A percentile compares a stretch with the other conserved stretches of the same genome.
These are phyloP conservation scores for Morbakka virulenta DNA, from an alignment of 30 jellyfish, hydroid and myxozoan species.

Conservation along the genomic window DNA sequence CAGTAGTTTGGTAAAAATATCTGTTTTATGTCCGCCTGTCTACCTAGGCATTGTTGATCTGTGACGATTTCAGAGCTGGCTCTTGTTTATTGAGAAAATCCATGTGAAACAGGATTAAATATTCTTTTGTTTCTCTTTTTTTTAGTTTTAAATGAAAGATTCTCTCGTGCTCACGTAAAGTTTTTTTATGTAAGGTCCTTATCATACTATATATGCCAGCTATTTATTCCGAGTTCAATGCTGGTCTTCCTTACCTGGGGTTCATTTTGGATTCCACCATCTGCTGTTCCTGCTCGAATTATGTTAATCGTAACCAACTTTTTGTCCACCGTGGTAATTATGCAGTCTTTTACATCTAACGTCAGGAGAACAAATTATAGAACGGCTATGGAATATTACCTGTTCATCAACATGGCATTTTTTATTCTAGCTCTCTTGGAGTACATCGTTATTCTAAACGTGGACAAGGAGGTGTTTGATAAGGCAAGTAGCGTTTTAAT, in stretches of 20 bases:
- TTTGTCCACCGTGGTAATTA: slow-evolving; percentile 35
- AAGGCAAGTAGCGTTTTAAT: no score
- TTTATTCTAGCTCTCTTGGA: slow-evolving; percentile 50
- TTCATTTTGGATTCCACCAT: slow-evolving; percentile 58
- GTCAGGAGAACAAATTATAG: slow-evolving; percentile 47
- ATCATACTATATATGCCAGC: slow-evolving; percentile 29
- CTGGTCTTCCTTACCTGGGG: slow-evolving; percentile 59
- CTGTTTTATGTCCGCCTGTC: no score
- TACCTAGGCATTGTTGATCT: no score
- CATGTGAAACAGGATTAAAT: no score
- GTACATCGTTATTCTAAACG: slow-evolving; percentile 39
- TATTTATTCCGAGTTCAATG: slow-evolving; percentile 35
- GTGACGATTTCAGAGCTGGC: no score
- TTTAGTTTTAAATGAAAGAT: no score
- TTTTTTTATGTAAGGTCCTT: no score
- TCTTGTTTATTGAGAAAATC: no score
- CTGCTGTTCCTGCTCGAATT: slow-evolving; percentile 66
- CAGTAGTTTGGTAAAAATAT: no score
- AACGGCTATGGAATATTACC: slow-evolving; percentile 55
- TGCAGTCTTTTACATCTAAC: slow-evolving; percentile 43
- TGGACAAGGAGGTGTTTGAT: no score
- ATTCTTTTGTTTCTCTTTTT: no score
- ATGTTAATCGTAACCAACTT: slow-evolving; percentile 55
- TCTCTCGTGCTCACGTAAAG: no score
- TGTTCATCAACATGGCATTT: slow-evolving; percentile 31